Evolutionary conservation across 2,797 vertebrate genomes (phyloP).

Genomic region (Amphiprion clarkii): DNA sequence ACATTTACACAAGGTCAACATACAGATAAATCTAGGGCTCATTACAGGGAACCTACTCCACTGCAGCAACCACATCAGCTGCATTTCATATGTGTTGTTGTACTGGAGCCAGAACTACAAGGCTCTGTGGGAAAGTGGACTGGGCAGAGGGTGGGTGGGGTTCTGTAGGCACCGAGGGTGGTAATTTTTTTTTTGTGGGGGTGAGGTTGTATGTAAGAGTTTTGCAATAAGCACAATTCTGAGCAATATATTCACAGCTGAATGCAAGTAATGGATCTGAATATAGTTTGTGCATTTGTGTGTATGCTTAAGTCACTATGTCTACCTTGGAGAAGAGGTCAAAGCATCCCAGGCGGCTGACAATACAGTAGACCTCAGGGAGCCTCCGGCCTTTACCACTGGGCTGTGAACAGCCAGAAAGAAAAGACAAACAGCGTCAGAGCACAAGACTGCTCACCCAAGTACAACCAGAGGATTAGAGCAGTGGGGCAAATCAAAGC

Average conservation of each 20-base stretch:
- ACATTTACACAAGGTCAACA: conserved; percentile 42
- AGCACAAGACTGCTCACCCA: conserved; percentile 58
- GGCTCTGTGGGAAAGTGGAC: conserved; percentile 50
- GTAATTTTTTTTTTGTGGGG: conserved; percentile 14
- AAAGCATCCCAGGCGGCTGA: conserved; percentile 98
- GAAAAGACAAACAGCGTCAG: conserved; percentile 51
- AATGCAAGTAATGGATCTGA: background rate
- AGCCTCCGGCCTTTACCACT: conserved; percentile 95
- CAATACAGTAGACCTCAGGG: conserved; percentile 98
- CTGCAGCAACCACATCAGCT: conserved; percentile 72
- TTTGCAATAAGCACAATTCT: conserved; percentile 5
- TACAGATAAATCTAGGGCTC: conserved; percentile 57
- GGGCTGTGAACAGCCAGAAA: conserved; percentile 74
- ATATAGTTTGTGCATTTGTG: conserved; percentile 6
- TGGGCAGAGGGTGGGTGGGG: conserved; percentile 54
- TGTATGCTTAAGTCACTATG: background rate
- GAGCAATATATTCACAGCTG: background rate
- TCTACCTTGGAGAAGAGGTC: conserved; percentile 98
- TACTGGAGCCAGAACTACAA: conserved; percentile 46
- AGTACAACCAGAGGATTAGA: conserved; percentile 39
- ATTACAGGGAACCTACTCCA: conserved; percentile 62
- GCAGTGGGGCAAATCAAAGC: conserved; percentile 42
- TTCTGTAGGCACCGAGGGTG: conserved; percentile 45
- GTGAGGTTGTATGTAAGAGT: conserved; percentile 24
- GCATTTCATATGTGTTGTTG: conserved; percentile 65